A percentile compares a stretch with the other conserved stretches of the same genome.
Conservation (phyloP, 2,113 vertebrate species). For the Notothenia coriiceps region DNA sequence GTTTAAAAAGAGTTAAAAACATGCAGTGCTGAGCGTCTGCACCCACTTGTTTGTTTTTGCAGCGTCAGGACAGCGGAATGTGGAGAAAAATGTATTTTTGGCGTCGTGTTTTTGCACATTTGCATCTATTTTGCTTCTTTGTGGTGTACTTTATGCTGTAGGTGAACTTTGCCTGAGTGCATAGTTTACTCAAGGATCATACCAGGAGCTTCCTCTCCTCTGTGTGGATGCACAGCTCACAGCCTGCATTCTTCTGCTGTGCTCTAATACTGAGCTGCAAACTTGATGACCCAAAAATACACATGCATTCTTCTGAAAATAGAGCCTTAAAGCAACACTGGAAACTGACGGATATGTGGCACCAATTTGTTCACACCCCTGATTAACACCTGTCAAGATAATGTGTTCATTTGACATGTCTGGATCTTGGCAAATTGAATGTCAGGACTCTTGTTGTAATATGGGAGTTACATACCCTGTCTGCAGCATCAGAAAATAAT, state of each 20-base stretch:
- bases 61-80: conserved; percentile 35
- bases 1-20: not conserved
- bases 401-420: conserved; percentile 55
- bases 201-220: conserved; percentile 7
- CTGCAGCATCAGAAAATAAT: conserved; percentile 54
- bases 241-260: conserved; percentile 50
- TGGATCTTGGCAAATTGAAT: conserved; percentile 62
- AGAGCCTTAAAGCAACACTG: not conserved
- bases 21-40: not conserved
- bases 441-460: conserved; percentile 47
- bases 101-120: not conserved
- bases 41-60: conserved; percentile 13
- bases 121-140: not conserved
- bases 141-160: not conserved
- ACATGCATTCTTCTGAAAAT: conserved; percentile 15
- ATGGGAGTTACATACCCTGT: conserved; percentile 41
- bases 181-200: conserved; percentile 5
- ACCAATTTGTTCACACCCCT: conserved; percentile 62
- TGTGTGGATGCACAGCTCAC: conserved; percentile 13
- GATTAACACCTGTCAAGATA: conserved; percentile 64
- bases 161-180: conserved; percentile 45
- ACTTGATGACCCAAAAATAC: conserved; percentile 43
- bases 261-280: conserved; percentile 28
- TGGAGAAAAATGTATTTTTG: conserved; percentile 3
- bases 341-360: conserved; percentile 49